phyloP scores from a whole-genome alignment of 2,888 invertebrate genomes.

The Orthosia cruda region DNA sequence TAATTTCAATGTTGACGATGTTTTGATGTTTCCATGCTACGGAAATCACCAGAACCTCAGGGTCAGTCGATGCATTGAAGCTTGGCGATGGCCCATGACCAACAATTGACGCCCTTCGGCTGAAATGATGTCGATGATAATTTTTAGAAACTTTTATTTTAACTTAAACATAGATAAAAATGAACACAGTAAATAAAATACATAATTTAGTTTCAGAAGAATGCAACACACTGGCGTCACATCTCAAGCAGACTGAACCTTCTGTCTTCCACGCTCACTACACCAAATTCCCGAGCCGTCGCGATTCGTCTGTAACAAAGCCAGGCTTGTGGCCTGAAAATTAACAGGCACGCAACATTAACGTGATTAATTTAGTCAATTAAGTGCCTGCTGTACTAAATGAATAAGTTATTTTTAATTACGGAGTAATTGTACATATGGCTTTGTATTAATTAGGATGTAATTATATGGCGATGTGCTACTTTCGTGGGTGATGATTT shows the following conservation, averaged over 20 bases:
- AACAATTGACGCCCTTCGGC: no score
- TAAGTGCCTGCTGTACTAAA: conserved; percentile 84
- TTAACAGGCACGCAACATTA: conserved; percentile 88
- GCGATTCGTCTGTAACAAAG: conserved; percentile 83
- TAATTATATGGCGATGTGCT: conserved; percentile 76
- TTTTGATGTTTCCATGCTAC: no score
- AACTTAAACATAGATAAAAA: no score
- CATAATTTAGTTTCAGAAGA: no score
- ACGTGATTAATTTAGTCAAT: conserved; percentile 89
- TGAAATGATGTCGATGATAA: no score
- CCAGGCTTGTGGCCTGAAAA: conserved; percentile 86
- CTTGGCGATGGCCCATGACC: no score
- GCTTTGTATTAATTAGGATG: conserved; percentile 69
- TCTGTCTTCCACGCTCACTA: conserved; percentile 17
- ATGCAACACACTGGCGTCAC: no score
- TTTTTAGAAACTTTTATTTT: no score
- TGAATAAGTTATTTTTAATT: conserved; percentile 92
- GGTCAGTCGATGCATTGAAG: no score
- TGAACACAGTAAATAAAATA: no score
- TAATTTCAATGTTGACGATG: no score
- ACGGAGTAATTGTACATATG: conserved; percentile 83
- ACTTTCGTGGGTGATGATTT: conserved; percentile 70
- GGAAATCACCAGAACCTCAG: no score
- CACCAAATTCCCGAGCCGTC: conserved; percentile 55
- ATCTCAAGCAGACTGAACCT: conserved; percentile 34